A percentile compares a stretch with the other conserved stretches of the same genome.
These are phyloP conservation scores for Zaprionus obscuricornis DNA, from an alignment of 2,888 invertebrate genomes.

Conservation along the genomic window DNA sequence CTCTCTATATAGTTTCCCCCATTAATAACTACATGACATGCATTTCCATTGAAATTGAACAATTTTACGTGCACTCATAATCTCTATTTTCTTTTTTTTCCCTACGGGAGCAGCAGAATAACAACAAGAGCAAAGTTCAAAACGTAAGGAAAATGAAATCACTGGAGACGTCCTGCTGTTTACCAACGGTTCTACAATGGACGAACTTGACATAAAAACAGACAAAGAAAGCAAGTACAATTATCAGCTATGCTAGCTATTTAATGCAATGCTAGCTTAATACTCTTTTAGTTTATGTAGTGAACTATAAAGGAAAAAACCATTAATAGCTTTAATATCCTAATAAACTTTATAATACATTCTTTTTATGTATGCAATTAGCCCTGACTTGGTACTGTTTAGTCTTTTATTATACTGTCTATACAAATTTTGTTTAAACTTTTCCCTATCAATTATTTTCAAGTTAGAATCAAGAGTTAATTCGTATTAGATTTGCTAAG, in stretches of 20 bases:
- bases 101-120: constrained; percentile 31
- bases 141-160: constrained; percentile 40
- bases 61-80: constrained; percentile 51
- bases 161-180: constrained; percentile 22
- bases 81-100: too few species aligned
- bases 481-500: too few species aligned
- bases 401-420: too few species aligned
- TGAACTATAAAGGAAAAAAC: too few species aligned
- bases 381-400: too few species aligned
- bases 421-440: too few species aligned
- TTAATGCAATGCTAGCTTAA: neutral
- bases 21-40: constrained; percentile 21
- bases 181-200: constrained; percentile 29
- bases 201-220: constrained; percentile 36
- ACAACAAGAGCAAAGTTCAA: constrained; percentile 42
- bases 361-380: too few species aligned
- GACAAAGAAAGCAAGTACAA: constrained; percentile 12
- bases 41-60: constrained; percentile 46
- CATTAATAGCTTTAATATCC: too few species aligned
- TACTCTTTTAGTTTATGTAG: too few species aligned
- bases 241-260: neutral
- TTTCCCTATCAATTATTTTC: too few species aligned
- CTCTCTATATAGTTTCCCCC: constrained; percentile 14
- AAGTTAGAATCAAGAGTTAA: too few species aligned
- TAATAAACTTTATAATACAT: too few species aligned